These are phyloP conservation scores for Sebastes steindachneri DNA, from an alignment of 2,797 vertebrate genomes.

Conservation along the genomic window DNA sequence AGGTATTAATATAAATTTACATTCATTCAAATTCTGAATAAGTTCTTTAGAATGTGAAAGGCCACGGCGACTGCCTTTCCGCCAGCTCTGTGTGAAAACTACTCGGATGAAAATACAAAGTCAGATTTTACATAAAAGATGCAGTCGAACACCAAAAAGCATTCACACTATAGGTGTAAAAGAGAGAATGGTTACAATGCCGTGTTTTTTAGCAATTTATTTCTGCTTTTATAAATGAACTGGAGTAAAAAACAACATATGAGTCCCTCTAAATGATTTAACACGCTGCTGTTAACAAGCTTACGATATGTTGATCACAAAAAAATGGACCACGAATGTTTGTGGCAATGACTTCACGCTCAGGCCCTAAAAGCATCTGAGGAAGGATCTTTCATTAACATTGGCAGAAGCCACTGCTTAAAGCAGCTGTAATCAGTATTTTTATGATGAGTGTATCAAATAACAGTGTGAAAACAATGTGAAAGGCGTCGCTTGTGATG, in stretches of 20 bases:
- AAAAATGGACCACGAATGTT: background rate
- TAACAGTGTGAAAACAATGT: too few relatives aligned
- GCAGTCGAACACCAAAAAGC: background rate
- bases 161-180: background rate
- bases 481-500: background rate
- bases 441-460: background rate
- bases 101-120: background rate
- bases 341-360: background rate
- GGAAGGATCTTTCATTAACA: background rate
- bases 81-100: background rate
- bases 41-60: background rate
- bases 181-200: background rate
- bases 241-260: background rate
- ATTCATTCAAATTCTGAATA: background rate
- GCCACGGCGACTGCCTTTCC: background rate
- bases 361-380: background rate
- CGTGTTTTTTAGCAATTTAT: background rate
- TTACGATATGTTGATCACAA: accelerated
- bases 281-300: background rate
- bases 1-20: background rate
- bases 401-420: too few relatives aligned
- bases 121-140: background rate
- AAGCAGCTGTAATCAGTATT: too few relatives aligned
- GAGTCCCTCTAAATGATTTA: background rate
- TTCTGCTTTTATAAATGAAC: background rate